These are phyloP conservation scores for Epicampocera succincta DNA, from an alignment of 2,888 invertebrate species.

Conservation along the genomic window DNA sequence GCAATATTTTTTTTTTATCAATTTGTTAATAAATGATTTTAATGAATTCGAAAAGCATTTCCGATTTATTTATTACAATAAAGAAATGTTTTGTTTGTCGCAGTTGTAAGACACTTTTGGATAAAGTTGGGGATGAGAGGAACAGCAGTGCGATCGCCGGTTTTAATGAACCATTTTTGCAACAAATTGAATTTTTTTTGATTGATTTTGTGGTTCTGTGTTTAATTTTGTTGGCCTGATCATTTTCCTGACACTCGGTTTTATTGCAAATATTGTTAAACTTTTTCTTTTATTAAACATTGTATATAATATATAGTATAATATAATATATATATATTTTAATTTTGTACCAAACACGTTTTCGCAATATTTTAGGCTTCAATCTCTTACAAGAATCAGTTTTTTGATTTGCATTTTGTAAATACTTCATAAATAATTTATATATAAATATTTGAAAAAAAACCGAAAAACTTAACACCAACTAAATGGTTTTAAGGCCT, in stretches of 20 bases:
- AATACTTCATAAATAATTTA: constrained; percentile 25
- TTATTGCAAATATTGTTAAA: constrained; percentile 59
- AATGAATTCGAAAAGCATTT: constrained; percentile 24
- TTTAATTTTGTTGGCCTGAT: constrained; percentile 30
- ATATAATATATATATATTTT: not conserved
- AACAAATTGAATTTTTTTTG: constrained; percentile 52
- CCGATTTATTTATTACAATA: not conserved
- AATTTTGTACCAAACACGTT: constrained; percentile 50
- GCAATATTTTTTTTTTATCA: constrained; percentile 4
- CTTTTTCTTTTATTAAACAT: constrained; percentile 36
- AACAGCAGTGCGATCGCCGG: constrained; percentile 24
- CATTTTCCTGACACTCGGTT: constrained; percentile 53
- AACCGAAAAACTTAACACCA: no score
- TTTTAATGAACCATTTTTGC: constrained; percentile 8
- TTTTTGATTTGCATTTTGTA: constrained; percentile 32
- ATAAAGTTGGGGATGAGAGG: constrained; percentile 23
- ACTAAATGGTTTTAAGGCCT: no score
- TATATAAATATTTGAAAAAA: constrained; percentile 11
- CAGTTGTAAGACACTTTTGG: constrained; percentile 63
- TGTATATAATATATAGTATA: constrained; percentile 23
- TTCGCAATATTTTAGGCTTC: constrained; percentile 20
- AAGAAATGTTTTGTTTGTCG: constrained; percentile 29
- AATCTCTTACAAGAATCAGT: constrained; percentile 49
- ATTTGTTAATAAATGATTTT: not conserved
- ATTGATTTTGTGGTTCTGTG: constrained; percentile 52